Base-by-base conservation (phyloP, 92 coral and sea anemone genomes). In the Porites lobata region DNA sequence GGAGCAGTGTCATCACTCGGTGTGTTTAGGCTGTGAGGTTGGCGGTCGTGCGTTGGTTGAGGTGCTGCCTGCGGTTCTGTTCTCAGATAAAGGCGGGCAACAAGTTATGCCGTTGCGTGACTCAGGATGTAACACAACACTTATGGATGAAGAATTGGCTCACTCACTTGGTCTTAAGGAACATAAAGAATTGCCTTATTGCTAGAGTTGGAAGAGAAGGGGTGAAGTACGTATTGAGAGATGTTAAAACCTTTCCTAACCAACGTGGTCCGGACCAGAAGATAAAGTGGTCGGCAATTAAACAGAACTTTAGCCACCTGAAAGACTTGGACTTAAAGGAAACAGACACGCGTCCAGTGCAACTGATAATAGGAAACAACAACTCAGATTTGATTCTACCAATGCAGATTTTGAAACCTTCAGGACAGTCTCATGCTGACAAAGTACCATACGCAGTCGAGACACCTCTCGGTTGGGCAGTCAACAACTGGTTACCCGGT, bases 391-490 rank as follows among this genome's bases (percentile, higher is more conserved):
- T 77, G 18, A 77, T 86, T 50, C 77, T 86, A 17, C 70, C 85
- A 19, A 77, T 50, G 51, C 52, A 22, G 75, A 76, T 85, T 58
- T 84, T 76, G 76, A 85, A 76, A 52, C 84, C 89, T 20, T n/a
- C 1, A 43, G 62, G 32, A 4, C 61, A 52, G 17, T 86, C 65
- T 3, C 52, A 0, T 1, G 43, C 51, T 13, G 90, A 86, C 21
- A 79, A 57, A 86, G 50, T 54, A 14, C 86, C 91, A n/a, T 79
- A 80, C n/a, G 86, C 79, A 43, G 63, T 87, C 21, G 86, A 87
- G 86, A 77, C 80, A 9, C 91, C 69, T 15, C 21, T 78, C 53
- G 72, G 72, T 14, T 62, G 71, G 82, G 63, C 62, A 75, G 15
- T 75, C 32, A 13, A 32, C 11, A 50, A 75, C 79, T 75, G 65